Evolutionary conservation across 1,140 invertebrate genomes (phyloP).

Genomic region (Periplaneta americana): DNA sequence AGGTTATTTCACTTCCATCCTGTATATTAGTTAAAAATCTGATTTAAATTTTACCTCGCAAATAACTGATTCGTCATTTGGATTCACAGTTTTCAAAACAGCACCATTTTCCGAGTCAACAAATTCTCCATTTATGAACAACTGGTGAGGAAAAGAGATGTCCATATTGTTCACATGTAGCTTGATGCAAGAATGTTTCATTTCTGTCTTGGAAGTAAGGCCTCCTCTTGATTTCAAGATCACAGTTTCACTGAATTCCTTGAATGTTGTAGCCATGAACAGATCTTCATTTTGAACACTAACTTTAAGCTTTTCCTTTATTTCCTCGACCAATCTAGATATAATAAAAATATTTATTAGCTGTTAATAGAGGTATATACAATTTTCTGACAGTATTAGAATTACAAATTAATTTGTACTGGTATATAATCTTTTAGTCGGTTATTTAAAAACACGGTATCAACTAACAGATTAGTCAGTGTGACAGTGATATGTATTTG

Average conservation of each 20-base stretch:
- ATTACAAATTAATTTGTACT: too few relatives aligned
- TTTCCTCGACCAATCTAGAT: constrained; percentile 79
- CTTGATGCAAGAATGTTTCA: constrained; percentile 67
- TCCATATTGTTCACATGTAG: constrained; percentile 78
- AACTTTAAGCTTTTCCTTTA: constrained; percentile 75
- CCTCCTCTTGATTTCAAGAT: constrained; percentile 61
- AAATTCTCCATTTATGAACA: constrained; percentile 90
- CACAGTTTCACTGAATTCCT: constrained; percentile 67
- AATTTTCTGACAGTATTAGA: too few relatives aligned
- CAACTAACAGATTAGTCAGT: too few relatives aligned
- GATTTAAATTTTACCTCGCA: constrained; percentile 46
- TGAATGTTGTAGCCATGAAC: constrained; percentile 87
- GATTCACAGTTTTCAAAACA: constrained; percentile 69
- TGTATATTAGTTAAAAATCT: too few relatives aligned
- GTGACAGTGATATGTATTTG: too few relatives aligned
- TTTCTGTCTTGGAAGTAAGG: constrained; percentile 38
- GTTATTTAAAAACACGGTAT: too few relatives aligned
- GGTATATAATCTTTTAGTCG: too few relatives aligned
- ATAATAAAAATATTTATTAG: constrained; percentile 16
- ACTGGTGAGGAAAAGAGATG: constrained; percentile 78
- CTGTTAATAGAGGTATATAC: too few relatives aligned
- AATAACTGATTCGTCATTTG: constrained; percentile 76
- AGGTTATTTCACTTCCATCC: too few relatives aligned
- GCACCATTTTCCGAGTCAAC: constrained; percentile 65
- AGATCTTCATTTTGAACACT: constrained; percentile 84